Conservation (phyloP, 2,797 vertebrate species). For the Synaphobranchus kaupii region DNA sequence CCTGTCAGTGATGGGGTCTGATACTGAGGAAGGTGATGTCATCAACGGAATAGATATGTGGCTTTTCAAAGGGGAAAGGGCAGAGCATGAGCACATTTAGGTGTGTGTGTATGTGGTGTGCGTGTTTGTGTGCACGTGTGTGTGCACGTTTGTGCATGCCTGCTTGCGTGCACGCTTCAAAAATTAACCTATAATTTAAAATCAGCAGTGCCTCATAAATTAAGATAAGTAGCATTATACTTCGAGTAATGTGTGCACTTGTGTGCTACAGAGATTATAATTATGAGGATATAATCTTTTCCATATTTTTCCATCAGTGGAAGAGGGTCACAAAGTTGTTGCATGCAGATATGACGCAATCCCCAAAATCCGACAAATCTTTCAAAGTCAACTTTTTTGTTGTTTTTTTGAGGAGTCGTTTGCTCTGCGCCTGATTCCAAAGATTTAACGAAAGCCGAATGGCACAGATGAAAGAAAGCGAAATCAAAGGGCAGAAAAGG, state of each 20-base stretch:
- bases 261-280: neutral
- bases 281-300: neutral
- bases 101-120: neutral
- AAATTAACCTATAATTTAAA: no score
- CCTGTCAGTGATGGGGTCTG: constrained; percentile 69
- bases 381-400: neutral
- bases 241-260: neutral
- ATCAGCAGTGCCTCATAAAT: neutral
- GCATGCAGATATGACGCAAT: neutral
- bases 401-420: neutral
- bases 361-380: neutral
- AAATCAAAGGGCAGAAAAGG: neutral
- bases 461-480: neutral
- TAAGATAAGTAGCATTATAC: neutral
- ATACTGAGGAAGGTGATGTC: constrained; percentile 69
- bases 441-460: neutral
- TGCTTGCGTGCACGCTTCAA: no score
- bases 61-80: neutral
- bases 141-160: neutral
- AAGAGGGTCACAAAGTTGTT: neutral
- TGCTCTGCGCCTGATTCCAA: neutral
- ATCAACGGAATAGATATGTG: constrained; percentile 80
- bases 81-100: neutral
- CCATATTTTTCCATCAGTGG: constrained; percentile 17
- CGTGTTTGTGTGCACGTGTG: neutral